Percentiles rank a stretch among this genome's conserved stretches.
Conservation (phyloP, 1,140 invertebrate genomes). For the Paracyclopina nana region DNA sequence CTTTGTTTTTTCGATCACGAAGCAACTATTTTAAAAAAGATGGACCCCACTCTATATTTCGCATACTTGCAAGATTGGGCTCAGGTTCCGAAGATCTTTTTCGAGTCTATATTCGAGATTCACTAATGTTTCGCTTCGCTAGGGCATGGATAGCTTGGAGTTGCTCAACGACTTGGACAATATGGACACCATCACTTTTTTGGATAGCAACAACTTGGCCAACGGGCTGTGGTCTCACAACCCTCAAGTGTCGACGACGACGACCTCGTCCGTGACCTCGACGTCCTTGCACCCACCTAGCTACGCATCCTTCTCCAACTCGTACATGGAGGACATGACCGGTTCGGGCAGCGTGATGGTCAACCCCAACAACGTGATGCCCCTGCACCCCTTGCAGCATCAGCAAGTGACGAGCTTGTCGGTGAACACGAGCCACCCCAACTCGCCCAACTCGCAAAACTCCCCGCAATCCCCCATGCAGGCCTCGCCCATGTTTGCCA, state of each 20-base stretch:
- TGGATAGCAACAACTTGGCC: no score
- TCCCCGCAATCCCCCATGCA: background rate
- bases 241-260: no score
- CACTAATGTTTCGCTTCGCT: slow-evolving; percentile 18
- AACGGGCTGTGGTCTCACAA: slow-evolving; percentile 20
- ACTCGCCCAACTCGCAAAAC: background rate
- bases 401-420: slow-evolving; percentile 17
- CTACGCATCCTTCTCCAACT: slow-evolving; percentile 24
- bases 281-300: slow-evolving; percentile 20
- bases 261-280: no score
- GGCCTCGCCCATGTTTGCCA: background rate
- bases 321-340: slow-evolving; percentile 46
- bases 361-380: slow-evolving; percentile 50
- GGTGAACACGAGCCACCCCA: background rate
- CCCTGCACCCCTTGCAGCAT: slow-evolving; percentile 20
- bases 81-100: slow-evolving; percentile 38
- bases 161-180: slow-evolving; percentile 4
- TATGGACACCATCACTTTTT: slow-evolving; percentile 18
- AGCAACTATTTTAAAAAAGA: no score
- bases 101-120: slow-evolving; percentile 19
- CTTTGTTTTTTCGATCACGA: no score
- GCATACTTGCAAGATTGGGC: slow-evolving; percentile 43
- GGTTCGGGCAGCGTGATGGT: slow-evolving; percentile 50
- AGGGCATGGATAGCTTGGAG: slow-evolving; percentile 14
- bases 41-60: slow-evolving; percentile 31